Evolutionary conservation across 2,113 vertebrate genomes (phyloP).

Genomic region (Epinephelus moara): DNA sequence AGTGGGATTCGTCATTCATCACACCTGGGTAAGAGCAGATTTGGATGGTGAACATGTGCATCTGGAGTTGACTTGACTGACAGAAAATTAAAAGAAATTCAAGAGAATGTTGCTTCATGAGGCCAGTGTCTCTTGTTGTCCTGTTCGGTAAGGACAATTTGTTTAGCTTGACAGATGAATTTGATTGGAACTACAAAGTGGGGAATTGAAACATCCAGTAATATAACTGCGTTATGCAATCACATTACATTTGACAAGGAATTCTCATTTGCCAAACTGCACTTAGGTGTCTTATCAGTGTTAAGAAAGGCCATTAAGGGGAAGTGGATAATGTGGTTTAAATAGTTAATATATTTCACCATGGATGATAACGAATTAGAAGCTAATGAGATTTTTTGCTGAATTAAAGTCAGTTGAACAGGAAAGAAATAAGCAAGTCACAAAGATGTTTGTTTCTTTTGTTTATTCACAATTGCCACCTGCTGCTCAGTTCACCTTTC

Average conservation of each 20-base stretch:
- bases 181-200: not conserved
- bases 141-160: not conserved
- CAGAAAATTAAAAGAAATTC: too few relatives aligned
- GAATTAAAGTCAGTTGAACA: not conserved
- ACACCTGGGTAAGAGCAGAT: too few relatives aligned
- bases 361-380: not conserved
- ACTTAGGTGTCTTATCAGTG: not conserved
- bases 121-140: not conserved
- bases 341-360: not conserved
- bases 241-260: not conserved
- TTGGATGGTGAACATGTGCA: too few relatives aligned
- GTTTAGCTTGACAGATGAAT: not conserved
- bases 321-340: not conserved
- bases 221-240: constrained; percentile 1
- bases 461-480: constrained; percentile 72
- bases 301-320: not conserved
- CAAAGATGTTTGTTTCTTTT: constrained; percentile 22
- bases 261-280: not conserved
- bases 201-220: not conserved
- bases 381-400: not conserved
- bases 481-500: constrained; percentile 52
- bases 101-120: not conserved
- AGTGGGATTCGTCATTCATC: too few relatives aligned
- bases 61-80: too few relatives aligned
- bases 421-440: constrained; percentile 6